These are phyloP conservation scores for Bombus waltoni DNA, from an alignment of 1,140 invertebrate species.

Conservation along the genomic window DNA sequence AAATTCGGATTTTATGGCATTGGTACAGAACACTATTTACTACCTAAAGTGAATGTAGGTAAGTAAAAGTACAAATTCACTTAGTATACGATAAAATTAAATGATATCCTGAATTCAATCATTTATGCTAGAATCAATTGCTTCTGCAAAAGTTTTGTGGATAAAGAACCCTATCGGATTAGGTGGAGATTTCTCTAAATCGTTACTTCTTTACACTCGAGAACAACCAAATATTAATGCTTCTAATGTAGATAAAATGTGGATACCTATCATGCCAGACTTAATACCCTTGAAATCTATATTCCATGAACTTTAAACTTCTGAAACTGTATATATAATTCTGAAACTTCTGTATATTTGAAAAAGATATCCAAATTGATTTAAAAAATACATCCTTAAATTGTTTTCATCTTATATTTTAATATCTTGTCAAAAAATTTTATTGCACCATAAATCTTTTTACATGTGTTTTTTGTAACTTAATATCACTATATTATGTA, in stretches of 20 bases:
- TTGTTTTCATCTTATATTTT: slow-evolving; percentile 1
- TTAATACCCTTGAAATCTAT: slow-evolving; percentile 31
- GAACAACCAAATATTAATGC: slow-evolving; percentile 22
- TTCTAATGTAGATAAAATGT: slow-evolving; percentile 27
- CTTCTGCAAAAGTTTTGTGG: slow-evolving; percentile 46
- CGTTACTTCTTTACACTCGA: slow-evolving; percentile 30
- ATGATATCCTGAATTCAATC: neutral
- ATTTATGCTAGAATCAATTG: slow-evolving; percentile 38
- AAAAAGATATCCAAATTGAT: slow-evolving; percentile 9
- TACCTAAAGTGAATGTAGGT: slow-evolving; percentile 26
- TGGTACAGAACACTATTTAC: slow-evolving; percentile 23
- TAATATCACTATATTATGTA: slow-evolving; percentile 17
- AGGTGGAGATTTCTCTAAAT: slow-evolving; percentile 24
- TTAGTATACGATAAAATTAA: neutral
- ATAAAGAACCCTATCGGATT: slow-evolving; percentile 14
- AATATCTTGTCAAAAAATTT: slow-evolving; percentile 17
- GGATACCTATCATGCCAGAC: slow-evolving; percentile 15
- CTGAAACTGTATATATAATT: neutral
- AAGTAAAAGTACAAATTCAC: neutral
- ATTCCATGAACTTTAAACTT: neutral
- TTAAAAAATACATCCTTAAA: neutral
- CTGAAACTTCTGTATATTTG: neutral
- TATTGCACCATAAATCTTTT: slow-evolving; percentile 37
- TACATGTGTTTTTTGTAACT: slow-evolving; percentile 24
- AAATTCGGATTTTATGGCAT: slow-evolving; percentile 44